Evolutionary conservation across 2,113 vertebrate species (phyloP).

Genomic region (Oxyura jamaicensis): DNA sequence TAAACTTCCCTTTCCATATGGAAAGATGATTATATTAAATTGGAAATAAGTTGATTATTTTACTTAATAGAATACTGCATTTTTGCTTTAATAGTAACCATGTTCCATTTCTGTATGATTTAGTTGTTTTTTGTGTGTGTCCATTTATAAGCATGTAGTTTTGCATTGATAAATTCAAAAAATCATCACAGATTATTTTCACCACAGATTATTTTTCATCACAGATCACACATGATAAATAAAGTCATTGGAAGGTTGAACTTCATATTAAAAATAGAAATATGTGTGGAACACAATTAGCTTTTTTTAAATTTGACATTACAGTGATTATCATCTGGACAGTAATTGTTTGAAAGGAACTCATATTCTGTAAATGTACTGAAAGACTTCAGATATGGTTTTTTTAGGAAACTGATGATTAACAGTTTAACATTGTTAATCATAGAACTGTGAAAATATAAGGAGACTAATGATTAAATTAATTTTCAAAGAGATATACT

Average conservation of each 20-base stretch:
- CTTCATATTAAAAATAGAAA: background rate
- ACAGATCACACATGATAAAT: background rate
- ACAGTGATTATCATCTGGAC: background rate
- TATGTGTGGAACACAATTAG: background rate
- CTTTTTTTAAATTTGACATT: background rate
- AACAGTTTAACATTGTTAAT: background rate
- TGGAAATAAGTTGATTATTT: background rate
- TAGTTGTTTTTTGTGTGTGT: background rate
- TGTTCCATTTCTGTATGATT: background rate
- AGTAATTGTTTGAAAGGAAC: background rate
- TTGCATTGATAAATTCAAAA: background rate
- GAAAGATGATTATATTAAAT: background rate
- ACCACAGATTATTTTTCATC: too few relatives aligned
- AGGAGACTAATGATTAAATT: background rate
- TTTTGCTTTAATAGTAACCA: background rate
- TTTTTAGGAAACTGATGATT: background rate
- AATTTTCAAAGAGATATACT: background rate
- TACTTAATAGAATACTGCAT: background rate
- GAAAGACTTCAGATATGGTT: background rate
- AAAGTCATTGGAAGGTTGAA: background rate
- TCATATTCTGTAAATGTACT: background rate
- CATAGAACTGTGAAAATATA: background rate
- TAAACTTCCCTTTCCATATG: background rate
- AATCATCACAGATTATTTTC: background rate
- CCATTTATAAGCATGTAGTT: background rate